Evolutionary conservation across 2,797 vertebrate species (phyloP), one percentile per base, ranked within the genome.

Genomic region (Malacoctenus gilli): DNA sequence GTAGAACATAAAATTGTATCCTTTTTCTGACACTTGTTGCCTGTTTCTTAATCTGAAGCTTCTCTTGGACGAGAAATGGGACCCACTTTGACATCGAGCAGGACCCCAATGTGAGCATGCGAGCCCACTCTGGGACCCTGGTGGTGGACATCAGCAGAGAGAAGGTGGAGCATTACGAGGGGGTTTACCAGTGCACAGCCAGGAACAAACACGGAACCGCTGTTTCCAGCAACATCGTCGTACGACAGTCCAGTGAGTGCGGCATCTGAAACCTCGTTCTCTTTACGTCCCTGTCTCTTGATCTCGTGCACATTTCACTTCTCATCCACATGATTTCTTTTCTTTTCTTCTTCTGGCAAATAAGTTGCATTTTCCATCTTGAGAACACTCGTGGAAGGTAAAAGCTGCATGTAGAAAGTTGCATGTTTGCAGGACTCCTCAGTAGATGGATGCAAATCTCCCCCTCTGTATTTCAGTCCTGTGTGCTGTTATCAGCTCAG

Each of bases 21-120:
- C 0, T 28, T 28, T 14, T 59, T 41, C 1, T 35, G 25, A 40
- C 8, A 8, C 25, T 12, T 0, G 2, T 40, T 20, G 39, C 3
- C 14, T n/a, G 64, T 22, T 15, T 11, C 8, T 2, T 58, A 83
- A 99, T 11, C 8, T 2, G 56, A 83, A 99, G 97, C 75, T 98
- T 98, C 83, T 97, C 95, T 35, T 99, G 97, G 97, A 98, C 95
- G 0, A 94, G 92, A 64, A 94, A 98, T 49, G 96, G 96, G 72
- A 96, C 93, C 32, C 95, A 98, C 89, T 98, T 95, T 82, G 95
- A 98, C 84, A 89, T 94, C 4, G 96, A 98, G 35, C 84, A 92
- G 75, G 93, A 97, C 71, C 48, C 91, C 51, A 91, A 90, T 10
- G 94, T 98, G 75, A 93, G 72, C 72, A 95, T 96, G 94, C 95